A percentile compares a stretch with the other conserved stretches of the same genome.
phyloP scores from a whole-genome alignment of 2,113 vertebrate species.

The Stegastes partitus region DNA sequence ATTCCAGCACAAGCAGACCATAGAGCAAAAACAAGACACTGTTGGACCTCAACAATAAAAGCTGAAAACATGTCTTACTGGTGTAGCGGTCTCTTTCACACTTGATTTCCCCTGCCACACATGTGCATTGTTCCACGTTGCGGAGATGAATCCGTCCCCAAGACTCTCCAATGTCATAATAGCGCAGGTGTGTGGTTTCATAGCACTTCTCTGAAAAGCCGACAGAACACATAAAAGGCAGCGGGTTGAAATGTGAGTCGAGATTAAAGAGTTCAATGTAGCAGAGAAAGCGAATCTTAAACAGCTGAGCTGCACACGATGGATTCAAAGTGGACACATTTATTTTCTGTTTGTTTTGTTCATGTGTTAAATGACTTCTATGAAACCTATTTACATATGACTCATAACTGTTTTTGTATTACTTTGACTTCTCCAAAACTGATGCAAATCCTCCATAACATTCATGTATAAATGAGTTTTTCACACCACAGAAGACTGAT shows the following conservation, averaged over 20 bases:
- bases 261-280: constrained; percentile 43
- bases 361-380: not conserved
- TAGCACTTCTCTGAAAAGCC: constrained; percentile 89
- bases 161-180: constrained; percentile 86
- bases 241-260: constrained; percentile 55
- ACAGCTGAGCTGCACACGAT: not conserved
- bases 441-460: too few species aligned
- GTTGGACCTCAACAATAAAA: not conserved
- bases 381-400: not conserved
- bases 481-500: too few species aligned
- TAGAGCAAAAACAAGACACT: not conserved
- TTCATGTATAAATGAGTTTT: too few species aligned
- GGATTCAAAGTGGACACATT: not conserved
- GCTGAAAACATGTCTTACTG: constrained; percentile 79
- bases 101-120: constrained; percentile 65
- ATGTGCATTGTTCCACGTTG: constrained; percentile 88
- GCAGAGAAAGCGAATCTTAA: not conserved
- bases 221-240: constrained; percentile 41
- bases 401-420: not conserved
- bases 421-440: too few species aligned
- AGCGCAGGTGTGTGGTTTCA: constrained; percentile 86
- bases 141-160: constrained; percentile 90
- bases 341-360: not conserved
- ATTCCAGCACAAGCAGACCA: constrained; percentile 24
- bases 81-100: constrained; percentile 83